Evolutionary conservation across 1,140 invertebrate genomes (phyloP).

Genomic region (Brevipalpus yothersi): DNA sequence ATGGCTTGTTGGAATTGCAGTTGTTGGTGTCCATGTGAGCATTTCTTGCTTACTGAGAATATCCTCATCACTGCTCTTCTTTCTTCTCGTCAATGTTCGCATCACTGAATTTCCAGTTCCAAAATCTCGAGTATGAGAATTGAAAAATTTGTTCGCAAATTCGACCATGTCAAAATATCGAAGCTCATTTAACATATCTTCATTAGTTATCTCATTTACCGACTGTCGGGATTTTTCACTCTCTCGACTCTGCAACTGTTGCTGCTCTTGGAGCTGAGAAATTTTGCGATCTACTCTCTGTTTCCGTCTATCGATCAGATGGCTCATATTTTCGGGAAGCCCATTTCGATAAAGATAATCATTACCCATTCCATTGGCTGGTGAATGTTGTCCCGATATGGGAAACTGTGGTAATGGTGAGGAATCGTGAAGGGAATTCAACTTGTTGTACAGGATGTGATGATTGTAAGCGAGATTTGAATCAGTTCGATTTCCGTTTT

Average conservation of each 20-base stretch:
- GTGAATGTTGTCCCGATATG: no score
- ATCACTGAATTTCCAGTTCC: conserved; percentile 49
- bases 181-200: background rate
- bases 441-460: background rate
- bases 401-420: no score
- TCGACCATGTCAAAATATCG: conserved; percentile 51
- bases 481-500: background rate
- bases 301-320: background rate
- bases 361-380: no score
- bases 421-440: background rate
- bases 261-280: conserved; percentile 2
- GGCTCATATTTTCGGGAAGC: background rate
- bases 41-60: conserved; percentile 70
- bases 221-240: conserved; percentile 35
- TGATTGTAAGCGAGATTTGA: background rate
- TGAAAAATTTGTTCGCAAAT: conserved; percentile 80
- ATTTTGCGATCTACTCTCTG: conserved; percentile 1
- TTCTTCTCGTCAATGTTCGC: conserved; percentile 47
- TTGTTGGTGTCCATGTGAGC: conserved; percentile 63
- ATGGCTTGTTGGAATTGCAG: conserved; percentile 71
- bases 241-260: background rate
- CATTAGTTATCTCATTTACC: conserved; percentile 29
- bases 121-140: conserved; percentile 54
- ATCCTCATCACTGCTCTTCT: conserved; percentile 33
- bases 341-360: background rate